Evolutionary conservation across 1,140 invertebrate species (phyloP).

Genomic region (Lordiphosa clarofinis): DNA sequence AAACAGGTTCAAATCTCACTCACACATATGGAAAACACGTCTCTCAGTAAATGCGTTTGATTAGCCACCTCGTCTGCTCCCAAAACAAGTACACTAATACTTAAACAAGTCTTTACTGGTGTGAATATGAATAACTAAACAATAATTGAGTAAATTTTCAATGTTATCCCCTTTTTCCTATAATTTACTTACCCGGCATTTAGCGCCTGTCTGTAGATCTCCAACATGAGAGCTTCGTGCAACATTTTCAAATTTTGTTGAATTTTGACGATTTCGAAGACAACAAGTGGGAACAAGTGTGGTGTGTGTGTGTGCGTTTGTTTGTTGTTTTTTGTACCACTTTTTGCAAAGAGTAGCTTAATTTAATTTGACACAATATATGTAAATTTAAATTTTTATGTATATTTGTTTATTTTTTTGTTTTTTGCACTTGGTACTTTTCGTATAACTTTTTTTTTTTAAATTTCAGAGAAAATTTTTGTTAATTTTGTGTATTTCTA

Average conservation of each 20-base stretch:
- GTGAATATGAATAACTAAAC: background rate
- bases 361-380: slow-evolving; percentile 70
- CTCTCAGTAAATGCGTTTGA: too few species aligned
- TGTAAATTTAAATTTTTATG: slow-evolving; percentile 36
- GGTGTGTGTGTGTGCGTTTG: background rate
- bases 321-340: background rate
- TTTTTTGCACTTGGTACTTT: slow-evolving; percentile 71
- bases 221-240: slow-evolving; percentile 79
- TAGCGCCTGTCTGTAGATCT: slow-evolving; percentile 79
- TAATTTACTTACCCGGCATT: slow-evolving; percentile 74
- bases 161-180: too few species aligned
- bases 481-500: slow-evolving; percentile 39
- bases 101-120: too few species aligned
- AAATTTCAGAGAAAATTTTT: slow-evolving; percentile 21
- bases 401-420: slow-evolving; percentile 25
- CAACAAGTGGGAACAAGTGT: background rate
- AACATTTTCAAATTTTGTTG: slow-evolving; percentile 79
- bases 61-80: too few species aligned
- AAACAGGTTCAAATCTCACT: too few species aligned
- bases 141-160: too few species aligned
- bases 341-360: slow-evolving; percentile 24
- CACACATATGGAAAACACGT: too few species aligned
- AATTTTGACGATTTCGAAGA: slow-evolving; percentile 64
- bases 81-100: too few species aligned
- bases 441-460: slow-evolving; percentile 60